Percentiles rank a stretch among this genome's conserved stretches.
Evolutionary conservation across 2,113 vertebrate species (phyloP).

Genomic region (Dasyprocta punctata): DNA sequence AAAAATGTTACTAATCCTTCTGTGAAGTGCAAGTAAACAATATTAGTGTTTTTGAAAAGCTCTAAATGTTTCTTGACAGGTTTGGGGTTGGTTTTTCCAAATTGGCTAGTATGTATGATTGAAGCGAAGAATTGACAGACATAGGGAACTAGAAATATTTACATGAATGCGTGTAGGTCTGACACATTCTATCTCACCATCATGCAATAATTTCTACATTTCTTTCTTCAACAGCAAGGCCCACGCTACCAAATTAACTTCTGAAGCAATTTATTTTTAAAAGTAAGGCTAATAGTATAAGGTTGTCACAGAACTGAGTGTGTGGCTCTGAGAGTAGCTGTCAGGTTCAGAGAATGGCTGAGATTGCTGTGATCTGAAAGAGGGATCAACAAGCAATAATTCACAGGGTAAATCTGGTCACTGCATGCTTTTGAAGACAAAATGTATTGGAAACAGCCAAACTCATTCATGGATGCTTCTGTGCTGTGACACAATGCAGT

Average conservation of each 20-base stretch:
- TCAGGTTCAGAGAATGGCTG: neutral
- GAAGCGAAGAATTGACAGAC: neutral
- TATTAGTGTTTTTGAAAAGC: constrained; percentile 1
- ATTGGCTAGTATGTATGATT: neutral
- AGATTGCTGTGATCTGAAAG: neutral
- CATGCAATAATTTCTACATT: neutral
- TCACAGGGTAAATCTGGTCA: neutral
- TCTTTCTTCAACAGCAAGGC: neutral
- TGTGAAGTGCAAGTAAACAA: constrained; percentile 31
- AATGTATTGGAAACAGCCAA: neutral
- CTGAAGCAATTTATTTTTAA: neutral
- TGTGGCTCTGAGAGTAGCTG: neutral
- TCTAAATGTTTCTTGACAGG: neutral
- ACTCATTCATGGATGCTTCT: neutral
- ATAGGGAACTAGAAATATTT: neutral
- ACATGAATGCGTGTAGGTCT: neutral
- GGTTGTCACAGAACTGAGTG: neutral
- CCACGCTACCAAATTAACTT: neutral
- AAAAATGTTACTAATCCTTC: neutral
- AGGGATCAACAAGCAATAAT: neutral
- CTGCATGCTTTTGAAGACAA: neutral
- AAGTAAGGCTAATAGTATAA: neutral
- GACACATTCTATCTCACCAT: neutral
- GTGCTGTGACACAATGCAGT: neutral
- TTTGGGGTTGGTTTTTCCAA: neutral